Conservation (phyloP, 2,113 vertebrate genomes). For the Meles meles region DNA sequence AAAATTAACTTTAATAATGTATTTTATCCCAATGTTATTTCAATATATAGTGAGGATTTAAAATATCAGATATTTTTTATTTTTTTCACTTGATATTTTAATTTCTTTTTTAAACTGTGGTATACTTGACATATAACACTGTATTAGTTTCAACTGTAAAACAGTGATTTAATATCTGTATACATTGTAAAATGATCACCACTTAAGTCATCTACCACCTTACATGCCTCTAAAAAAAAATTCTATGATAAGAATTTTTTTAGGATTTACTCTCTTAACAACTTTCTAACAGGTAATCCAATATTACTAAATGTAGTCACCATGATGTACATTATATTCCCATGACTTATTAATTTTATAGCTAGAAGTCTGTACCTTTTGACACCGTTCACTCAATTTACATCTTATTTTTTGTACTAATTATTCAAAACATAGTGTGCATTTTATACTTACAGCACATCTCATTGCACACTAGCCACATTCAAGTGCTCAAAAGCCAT, state of each 20-base stretch:
- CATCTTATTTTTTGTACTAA: not conserved
- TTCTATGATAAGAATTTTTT: not conserved
- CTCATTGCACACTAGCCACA: not conserved
- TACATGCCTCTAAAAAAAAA: not conserved
- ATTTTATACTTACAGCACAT: not conserved
- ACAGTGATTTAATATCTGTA: not conserved
- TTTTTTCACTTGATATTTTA: not conserved
- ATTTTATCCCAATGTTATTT: not conserved
- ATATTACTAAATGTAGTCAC: not conserved
- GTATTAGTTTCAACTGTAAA: not conserved
- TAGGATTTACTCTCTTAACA: not conserved
- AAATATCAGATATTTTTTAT: not conserved
- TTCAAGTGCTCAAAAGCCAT: not conserved
- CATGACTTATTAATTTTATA: not conserved
- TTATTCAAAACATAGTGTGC: not conserved
- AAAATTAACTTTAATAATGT: not conserved
- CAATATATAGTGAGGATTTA: not conserved
- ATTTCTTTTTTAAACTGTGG: not conserved
- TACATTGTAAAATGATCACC: not conserved
- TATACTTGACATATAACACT: not conserved
- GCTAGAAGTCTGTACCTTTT: not conserved
- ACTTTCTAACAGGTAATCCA: not conserved
- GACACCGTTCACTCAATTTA: not conserved
- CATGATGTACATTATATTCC: not conserved
- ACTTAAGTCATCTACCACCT: not conserved